Conservation (phyloP, 2,797 vertebrate genomes). For the Neopelma chrysocephalum region DNA sequence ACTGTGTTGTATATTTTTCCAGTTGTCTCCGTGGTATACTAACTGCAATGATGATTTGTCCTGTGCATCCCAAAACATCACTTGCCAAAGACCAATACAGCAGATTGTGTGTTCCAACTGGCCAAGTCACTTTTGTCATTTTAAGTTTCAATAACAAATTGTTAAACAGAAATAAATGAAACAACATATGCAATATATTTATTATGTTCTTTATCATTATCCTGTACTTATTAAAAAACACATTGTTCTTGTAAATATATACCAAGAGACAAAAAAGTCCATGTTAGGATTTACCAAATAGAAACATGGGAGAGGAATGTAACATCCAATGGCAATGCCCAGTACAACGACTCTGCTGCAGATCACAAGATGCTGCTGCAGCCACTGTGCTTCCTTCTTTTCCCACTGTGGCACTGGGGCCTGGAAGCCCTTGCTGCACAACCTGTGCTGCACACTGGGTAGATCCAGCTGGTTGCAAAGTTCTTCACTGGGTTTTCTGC, state of each 20-base stretch:
- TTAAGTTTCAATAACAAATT: not conserved
- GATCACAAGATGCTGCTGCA: not conserved
- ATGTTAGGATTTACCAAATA: not conserved
- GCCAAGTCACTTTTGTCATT: not conserved
- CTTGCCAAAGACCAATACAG: constrained; percentile 3
- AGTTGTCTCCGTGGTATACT: not conserved
- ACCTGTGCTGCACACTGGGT: not conserved
- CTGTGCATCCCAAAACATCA: not conserved
- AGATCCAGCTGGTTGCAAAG: not conserved
- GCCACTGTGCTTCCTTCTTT: not conserved
- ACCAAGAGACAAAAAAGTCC: not conserved
- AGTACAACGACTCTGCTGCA: not conserved
- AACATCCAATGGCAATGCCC: not conserved
- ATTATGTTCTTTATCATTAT: not conserved
- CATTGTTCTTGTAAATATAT: not conserved
- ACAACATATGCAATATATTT: not conserved
- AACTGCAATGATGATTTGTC: not conserved
- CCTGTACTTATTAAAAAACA: not conserved
- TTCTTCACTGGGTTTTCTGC: not conserved
- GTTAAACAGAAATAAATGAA: not conserved
- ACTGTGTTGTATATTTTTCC: not conserved
- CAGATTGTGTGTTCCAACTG: not conserved
- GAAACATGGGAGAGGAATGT: not conserved
- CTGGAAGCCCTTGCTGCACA: not conserved
- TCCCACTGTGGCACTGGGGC: not conserved